Conservation (phyloP, 2,888 invertebrate species). For the Teinopalpus imperialis region DNA sequence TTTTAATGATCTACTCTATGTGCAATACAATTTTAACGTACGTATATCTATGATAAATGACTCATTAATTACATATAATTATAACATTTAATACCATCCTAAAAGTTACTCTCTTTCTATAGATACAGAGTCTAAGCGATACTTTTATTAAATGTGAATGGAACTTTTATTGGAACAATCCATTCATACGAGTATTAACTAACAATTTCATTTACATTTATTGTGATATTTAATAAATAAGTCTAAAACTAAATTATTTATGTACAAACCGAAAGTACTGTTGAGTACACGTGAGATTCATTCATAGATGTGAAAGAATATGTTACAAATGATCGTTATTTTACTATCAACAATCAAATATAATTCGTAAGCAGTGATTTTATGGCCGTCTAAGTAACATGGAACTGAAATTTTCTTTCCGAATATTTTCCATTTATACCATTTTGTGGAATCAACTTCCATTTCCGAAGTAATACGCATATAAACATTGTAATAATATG, state of each 20-base stretch:
- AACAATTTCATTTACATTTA: conserved; percentile 50
- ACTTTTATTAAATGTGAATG: conserved; percentile 45
- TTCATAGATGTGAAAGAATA: conserved; percentile 53
- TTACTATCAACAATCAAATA: conserved; percentile 25
- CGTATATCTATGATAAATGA: conserved; percentile 50
- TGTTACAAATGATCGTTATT: conserved; percentile 46
- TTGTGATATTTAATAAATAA: conserved; percentile 60
- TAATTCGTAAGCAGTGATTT: conserved; percentile 12
- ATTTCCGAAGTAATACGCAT: conserved; percentile 3
- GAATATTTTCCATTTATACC: conserved; percentile 1
- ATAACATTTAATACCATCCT: conserved; percentile 63
- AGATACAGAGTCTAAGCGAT: conserved; percentile 20
- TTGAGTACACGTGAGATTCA: conserved; percentile 63
- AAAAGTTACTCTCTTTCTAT: conserved; percentile 42
- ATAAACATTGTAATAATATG: conserved; percentile 54
- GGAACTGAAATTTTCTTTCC: conserved; percentile 4
- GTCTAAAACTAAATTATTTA: conserved; percentile 51
- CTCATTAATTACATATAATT: conserved; percentile 51
- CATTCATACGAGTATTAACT: conserved; percentile 40
- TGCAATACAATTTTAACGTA: conserved; percentile 53
- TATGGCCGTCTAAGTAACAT: conserved; percentile 13
- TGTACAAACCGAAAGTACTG: conserved; percentile 57
- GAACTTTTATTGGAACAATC: conserved; percentile 57
- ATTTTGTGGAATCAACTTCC: neutral
- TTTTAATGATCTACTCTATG: conserved; percentile 41